A percentile compares a stretch with the other conserved stretches of the same genome.
Evolutionary conservation across 2,113 vertebrate species (phyloP).

Genomic region (Notothenia coriiceps): DNA sequence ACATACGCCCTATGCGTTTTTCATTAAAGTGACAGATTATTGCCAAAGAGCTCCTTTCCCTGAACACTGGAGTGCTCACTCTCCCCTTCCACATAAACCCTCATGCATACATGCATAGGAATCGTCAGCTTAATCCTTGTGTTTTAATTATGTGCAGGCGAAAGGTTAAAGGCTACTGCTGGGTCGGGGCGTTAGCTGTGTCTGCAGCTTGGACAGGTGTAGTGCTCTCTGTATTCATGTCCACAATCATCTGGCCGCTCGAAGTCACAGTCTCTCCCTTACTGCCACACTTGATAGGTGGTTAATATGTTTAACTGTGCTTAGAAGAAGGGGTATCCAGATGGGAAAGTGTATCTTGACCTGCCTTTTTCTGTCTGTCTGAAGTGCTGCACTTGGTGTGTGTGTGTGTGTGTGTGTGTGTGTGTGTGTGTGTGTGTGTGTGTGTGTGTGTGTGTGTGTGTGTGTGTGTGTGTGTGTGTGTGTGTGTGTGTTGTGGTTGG

Average conservation of each 20-base stretch:
- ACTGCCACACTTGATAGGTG: slow-evolving; percentile 53
- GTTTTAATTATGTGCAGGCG: slow-evolving; percentile 39
- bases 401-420: slow-evolving; percentile 8
- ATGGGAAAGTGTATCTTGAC: slow-evolving; percentile 67
- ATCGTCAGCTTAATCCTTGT: slow-evolving; percentile 37
- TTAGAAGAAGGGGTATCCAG: slow-evolving; percentile 64
- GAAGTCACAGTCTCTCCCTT: slow-evolving; percentile 35
- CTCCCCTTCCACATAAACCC: slow-evolving; percentile 31
- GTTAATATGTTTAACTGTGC: slow-evolving; percentile 54
- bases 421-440: slow-evolving; percentile 5
- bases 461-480: slow-evolving; percentile 8
- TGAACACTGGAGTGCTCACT: slow-evolving; percentile 50
- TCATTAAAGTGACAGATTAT: slow-evolving; percentile 83
- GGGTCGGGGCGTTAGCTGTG: slow-evolving; percentile 1
- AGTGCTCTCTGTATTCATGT: slow-evolving; percentile 53
- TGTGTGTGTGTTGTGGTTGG: slow-evolving; percentile 33
- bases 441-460: slow-evolving; percentile 7
- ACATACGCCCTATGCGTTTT: slow-evolving; percentile 65
- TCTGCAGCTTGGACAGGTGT: slow-evolving; percentile 45
- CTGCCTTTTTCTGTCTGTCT: slow-evolving; percentile 65
- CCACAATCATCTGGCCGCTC: slow-evolving; percentile 39
- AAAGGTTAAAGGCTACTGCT: slow-evolving; percentile 27
- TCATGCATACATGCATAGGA: slow-evolving; percentile 54
- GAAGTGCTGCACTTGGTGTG: not conserved
- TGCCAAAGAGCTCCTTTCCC: slow-evolving; percentile 60